Conservation (phyloP, 2,888 invertebrate genomes). For the Ochropleura plecta region DNA sequence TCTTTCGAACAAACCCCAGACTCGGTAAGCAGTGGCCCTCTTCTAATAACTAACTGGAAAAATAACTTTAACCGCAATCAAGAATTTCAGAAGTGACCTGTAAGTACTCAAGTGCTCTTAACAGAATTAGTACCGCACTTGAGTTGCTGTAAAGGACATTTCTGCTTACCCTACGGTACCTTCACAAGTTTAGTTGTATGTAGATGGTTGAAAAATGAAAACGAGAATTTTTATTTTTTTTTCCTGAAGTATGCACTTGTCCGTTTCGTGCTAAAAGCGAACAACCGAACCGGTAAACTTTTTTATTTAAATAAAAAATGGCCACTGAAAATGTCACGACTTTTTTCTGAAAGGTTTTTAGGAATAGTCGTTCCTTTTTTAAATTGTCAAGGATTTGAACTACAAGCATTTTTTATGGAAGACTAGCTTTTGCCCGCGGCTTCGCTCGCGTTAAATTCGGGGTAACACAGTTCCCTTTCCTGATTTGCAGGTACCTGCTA, state of each 20-base stretch:
- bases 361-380: not conserved
- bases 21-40: too few species aligned
- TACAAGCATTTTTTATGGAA: not conserved
- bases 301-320: slow-evolving; percentile 14
- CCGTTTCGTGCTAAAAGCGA: slow-evolving; percentile 5
- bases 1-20: too few species aligned
- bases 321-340: not conserved
- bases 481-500: too few species aligned
- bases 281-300: slow-evolving; percentile 8
- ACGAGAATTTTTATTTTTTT: not conserved
- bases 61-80: not conserved
- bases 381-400: not conserved
- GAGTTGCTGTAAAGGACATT: slow-evolving; percentile 10
- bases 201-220: not conserved
- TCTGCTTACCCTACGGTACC: not conserved
- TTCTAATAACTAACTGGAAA: not conserved
- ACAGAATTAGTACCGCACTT: slow-evolving; percentile 5
- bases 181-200: not conserved
- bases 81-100: not conserved
- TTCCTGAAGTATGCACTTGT: slow-evolving; percentile 7
- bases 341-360: not conserved
- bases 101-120: not conserved
- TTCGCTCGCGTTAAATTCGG: too few species aligned
- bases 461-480: too few species aligned
- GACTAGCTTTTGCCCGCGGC: too few species aligned